phyloP scores from a whole-genome alignment of 2,797 vertebrate species.

The Hybognathus amarus region DNA sequence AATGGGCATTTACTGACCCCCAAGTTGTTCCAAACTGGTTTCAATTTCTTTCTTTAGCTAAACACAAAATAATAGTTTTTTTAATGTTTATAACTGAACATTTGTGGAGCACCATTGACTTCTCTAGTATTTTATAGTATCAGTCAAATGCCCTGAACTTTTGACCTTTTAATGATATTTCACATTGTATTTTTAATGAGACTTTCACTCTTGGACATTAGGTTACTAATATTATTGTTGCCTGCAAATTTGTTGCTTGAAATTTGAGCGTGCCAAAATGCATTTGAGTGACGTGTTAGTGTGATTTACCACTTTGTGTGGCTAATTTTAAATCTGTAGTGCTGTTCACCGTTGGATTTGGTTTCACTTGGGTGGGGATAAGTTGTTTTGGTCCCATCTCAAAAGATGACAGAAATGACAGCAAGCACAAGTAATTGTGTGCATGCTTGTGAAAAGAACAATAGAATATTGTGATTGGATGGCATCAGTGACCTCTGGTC shows the following conservation, averaged over 20 bases:
- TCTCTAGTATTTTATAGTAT: too few species aligned
- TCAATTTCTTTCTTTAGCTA: too few species aligned
- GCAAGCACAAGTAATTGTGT: conserved; percentile 5
- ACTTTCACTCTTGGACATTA: neutral
- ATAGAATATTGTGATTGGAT: conserved; percentile 21
- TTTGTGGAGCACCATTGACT: too few species aligned
- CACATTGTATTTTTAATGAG: neutral
- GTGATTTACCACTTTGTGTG: neutral
- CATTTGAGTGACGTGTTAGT: neutral
- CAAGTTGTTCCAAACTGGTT: too few species aligned
- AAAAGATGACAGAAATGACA: conserved; percentile 3
- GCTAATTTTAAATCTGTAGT: neutral
- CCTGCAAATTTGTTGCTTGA: neutral
- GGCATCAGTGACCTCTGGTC: conserved; percentile 2
- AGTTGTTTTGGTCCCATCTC: neutral
- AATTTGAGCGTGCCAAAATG: neutral
- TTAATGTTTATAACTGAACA: too few species aligned
- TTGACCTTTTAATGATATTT: neutral
- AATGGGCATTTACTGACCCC: too few species aligned
- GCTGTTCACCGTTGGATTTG: conserved; percentile 9
- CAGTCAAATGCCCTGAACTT: neutral
- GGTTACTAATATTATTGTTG: neutral
- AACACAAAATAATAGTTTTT: too few species aligned
- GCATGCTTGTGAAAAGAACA: conserved; percentile 21
- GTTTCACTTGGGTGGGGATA: conserved; percentile 10